Percentiles rank a stretch among this genome's conserved stretches.
Conservation (phyloP, 2,113 vertebrate genomes). For the Hemichromis elongatus region DNA sequence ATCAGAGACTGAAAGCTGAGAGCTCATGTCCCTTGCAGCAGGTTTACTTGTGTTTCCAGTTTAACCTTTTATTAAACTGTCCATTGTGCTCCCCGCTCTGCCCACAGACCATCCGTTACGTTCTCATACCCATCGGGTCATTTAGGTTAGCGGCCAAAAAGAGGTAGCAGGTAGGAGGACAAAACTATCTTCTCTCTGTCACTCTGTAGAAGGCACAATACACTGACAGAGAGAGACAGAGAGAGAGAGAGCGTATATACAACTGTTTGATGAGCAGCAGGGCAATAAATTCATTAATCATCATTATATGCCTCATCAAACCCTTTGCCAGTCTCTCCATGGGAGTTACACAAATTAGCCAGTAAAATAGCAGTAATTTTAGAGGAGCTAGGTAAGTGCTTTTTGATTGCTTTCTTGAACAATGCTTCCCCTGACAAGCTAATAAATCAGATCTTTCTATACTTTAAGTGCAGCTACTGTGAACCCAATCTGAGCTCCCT, state of each 20-base stretch:
- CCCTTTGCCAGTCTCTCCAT: constrained; percentile 98
- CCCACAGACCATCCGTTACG: constrained; percentile 69
- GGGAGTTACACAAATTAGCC: constrained; percentile 99
- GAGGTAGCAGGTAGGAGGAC: constrained; percentile 44
- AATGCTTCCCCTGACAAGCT: constrained; percentile 98
- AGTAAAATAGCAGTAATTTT: constrained; percentile 98
- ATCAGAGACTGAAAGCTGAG: constrained; percentile 79
- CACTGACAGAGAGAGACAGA: constrained; percentile 64
- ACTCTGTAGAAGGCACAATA: constrained; percentile 66
- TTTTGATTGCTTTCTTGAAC: constrained; percentile 99
- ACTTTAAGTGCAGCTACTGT: constrained; percentile 81
- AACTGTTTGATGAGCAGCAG: constrained; percentile 92
- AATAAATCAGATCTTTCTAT: constrained; percentile 97
- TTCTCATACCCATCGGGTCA: constrained; percentile 79
- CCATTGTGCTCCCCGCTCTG: constrained; percentile 73
- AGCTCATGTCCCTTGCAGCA: constrained; percentile 73
- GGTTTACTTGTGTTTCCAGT: constrained; percentile 77
- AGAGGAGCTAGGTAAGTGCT: constrained; percentile 99
- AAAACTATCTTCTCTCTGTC: constrained; percentile 72
- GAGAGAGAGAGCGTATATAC: constrained; percentile 78
- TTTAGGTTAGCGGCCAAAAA: constrained; percentile 75
- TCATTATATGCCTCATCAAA: constrained; percentile 99
- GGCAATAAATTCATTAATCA: constrained; percentile 99
- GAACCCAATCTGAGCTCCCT: constrained; percentile 75
- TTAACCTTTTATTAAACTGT: constrained; percentile 76